Evolutionary conservation across 2,888 invertebrate genomes (phyloP), one percentile per base, ranked within the genome.

Genomic region (Fissipunctia ypsillon): DNA sequence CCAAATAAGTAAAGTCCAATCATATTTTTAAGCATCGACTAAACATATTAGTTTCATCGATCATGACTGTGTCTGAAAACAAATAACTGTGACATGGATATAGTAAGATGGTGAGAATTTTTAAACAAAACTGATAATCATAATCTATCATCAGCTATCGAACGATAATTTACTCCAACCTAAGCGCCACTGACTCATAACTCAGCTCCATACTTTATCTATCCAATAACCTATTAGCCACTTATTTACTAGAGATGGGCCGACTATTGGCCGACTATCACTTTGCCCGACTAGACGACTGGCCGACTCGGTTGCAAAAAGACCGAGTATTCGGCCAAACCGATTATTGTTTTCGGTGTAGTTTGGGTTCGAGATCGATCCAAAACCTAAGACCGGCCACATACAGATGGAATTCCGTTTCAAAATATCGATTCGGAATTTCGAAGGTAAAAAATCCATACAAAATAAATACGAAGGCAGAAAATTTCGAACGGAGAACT

Each of bases 181-280:
- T 31, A 52, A 48, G 57, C 61, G 50, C 57, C 35, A 63, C 16
- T 52, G 48, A 10, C 41, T 66, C 54, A 67, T 83, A 54, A 70
- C 45, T 73, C 64, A 69, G 43, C 54, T 10, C 59, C 67, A 56
- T 71, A 41, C 10, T 61, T 69, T 81, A 73, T 81, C 73, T 73
- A 54, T 43, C 56, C 67, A 60, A 83, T 71, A 73, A 69, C 64
- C 75, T 75, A 56, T 72, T 74, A 76, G 35, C 66, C 25, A 59
- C 35, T 69, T 83, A 70, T 80, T 80, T 74, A 80, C 73, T 68
- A 75, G 79, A 81, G 61, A 12, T 41, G 25, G n/a, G n/a, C n/a
- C n/a, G n/a, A n/a, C n/a, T n/a, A n/a, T n/a, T n/a, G 61, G 38
- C 41, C 5, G 12, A n/a, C 6, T 31, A 19, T 31, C 10, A 31